These are phyloP conservation scores for Zapus hudsonius DNA, from an alignment of 2,113 vertebrate genomes.

Conservation along the genomic window DNA sequence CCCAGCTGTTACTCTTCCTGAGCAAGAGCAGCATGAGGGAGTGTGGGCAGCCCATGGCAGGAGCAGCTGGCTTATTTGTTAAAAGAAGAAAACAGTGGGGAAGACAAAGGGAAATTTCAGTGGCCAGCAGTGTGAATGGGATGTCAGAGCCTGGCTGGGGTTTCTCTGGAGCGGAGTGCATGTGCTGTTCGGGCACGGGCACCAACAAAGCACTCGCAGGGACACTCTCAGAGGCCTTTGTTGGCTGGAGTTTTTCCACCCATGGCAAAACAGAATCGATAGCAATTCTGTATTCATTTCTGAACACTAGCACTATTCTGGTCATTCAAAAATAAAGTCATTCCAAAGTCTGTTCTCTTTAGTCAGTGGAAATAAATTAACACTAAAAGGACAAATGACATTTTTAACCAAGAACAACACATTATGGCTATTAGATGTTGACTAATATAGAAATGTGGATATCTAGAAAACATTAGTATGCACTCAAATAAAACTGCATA, in stretches of 20 bases:
- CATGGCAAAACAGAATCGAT: neutral
- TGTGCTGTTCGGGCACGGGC: neutral
- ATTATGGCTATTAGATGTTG: neutral
- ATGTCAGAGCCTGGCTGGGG: neutral
- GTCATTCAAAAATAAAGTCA: neutral
- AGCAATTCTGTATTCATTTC: neutral
- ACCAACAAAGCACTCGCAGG: neutral
- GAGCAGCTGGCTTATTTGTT: constrained; percentile 74
- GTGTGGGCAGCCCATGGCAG: constrained; percentile 49
- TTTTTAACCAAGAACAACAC: neutral
- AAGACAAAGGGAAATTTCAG: constrained; percentile 69
- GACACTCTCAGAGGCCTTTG: neutral
- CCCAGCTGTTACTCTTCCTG: constrained; percentile 74
- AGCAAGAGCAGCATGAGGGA: constrained; percentile 39
- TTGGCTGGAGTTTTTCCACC: neutral
- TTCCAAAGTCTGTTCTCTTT: neutral
- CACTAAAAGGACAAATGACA: neutral
- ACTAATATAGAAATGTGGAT: neutral
- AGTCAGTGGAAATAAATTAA: neutral
- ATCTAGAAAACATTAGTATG: neutral
- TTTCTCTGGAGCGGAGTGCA: neutral
- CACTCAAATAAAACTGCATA: neutral
- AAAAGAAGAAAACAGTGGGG: constrained; percentile 24
- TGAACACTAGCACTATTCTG: neutral
- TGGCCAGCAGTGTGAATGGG: neutral